These are phyloP conservation scores for Crenichthys baileyi DNA, from an alignment of 2,797 vertebrate species.

Conservation along the genomic window DNA sequence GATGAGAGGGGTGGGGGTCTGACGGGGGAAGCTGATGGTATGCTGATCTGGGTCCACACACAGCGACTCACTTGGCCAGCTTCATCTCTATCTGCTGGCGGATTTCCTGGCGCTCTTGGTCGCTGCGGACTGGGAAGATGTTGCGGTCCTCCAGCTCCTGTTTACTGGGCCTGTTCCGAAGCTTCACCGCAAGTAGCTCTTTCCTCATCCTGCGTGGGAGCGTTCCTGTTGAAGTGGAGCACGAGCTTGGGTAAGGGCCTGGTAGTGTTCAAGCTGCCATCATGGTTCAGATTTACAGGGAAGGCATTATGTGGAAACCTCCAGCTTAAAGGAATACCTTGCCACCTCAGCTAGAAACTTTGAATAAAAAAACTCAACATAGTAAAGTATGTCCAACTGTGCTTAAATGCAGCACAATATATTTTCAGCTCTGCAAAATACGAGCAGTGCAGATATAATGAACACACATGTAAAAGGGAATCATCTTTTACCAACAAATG, in stretches of 20 bases:
- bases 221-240: conserved; percentile 80
- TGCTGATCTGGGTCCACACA: conserved; percentile 50
- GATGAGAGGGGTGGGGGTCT: conserved; percentile 22
- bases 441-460: too few species aligned
- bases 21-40: conserved; percentile 20
- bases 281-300: neutral
- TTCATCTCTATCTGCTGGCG: conserved; percentile 97
- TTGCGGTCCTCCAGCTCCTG: conserved; percentile 97
- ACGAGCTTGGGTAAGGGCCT: conserved; percentile 25
- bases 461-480: neutral
- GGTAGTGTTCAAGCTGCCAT: neutral
- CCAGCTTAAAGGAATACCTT: too few species aligned
- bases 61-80: conserved; percentile 92
- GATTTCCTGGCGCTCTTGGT: conserved; percentile 94
- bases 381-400: neutral
- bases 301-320: too few species aligned
- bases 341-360: neutral
- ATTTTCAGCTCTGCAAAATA: too few species aligned
- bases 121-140: conserved; percentile 94
- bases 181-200: conserved; percentile 92
- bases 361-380: neutral
- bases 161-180: conserved; percentile 94
- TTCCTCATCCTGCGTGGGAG: conserved; percentile 94
- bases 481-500: neutral
- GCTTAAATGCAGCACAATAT: too few species aligned